Base-by-base conservation (phyloP, 2,797 vertebrate species). In the Sebastes itinus region DNA sequence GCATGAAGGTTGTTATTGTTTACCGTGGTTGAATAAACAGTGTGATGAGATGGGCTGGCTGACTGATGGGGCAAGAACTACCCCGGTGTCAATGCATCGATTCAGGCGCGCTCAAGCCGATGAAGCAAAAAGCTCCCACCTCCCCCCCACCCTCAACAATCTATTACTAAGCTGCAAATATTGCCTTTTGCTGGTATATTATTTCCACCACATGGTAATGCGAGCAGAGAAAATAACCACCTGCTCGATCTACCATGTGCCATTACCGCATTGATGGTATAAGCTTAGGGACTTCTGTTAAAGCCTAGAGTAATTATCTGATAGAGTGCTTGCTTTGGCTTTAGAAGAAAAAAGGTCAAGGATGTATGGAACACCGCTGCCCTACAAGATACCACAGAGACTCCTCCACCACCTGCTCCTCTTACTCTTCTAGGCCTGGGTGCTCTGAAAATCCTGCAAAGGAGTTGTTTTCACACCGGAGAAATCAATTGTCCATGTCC, bases 1-100 rank as follows among this genome's bases (percentile, higher is more conserved):
- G 79, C 82, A 86, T 84, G 81, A 84, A 86, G 89, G 87, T 88
- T 87, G 88, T 93, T 90, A 85, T 89, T 93, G 87, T 94, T 93
- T 94, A 90, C 86, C 59, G 79, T 84, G 86, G 90, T 73, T 89
- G 92, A 91, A 90, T 93, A 92, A 94, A 91, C 89, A 86, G 83
- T 56, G 75, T 87, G 89, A 94, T 92, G 91, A 93, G 89, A 91
- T 83, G 81, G 90, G 87, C 85, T 58, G 91, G 77, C 83, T 91
- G 91, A 92, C 86, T 87, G 92, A 93, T 86, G 90, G 75, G 28
- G 63, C 64, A 42, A 64, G 86, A 80, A 88, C 82, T 89, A 84
- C 81, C 71, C 62, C 20, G 2, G 62, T 87, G 77, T 91, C 85
- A 64, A 92, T 84, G 82, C 88, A 94, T 94, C 64, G 92, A 95